Evolutionary conservation across 2,113 vertebrate species (phyloP), one percentile per base, ranked within the genome.

Genomic region (Leucopternis melanops): DNA sequence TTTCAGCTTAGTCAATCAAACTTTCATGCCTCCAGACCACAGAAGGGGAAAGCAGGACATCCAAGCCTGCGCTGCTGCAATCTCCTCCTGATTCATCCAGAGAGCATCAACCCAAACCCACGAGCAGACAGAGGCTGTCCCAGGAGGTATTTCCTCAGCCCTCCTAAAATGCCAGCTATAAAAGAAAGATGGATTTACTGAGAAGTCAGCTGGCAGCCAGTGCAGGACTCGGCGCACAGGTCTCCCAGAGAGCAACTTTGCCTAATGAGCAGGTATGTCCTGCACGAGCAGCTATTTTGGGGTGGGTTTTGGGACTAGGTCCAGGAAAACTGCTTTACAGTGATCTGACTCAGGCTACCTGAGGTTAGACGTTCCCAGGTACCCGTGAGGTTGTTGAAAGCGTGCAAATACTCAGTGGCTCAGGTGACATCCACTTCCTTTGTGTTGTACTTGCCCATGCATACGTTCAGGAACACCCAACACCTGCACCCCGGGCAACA

Each of bases 151-250:
- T 81, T 88, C 63, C 74, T 92, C 74, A 73, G 36, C 62, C 72
- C 18, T 62, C 13, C 42, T 75, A 78, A 93, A 69, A 66, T 19
- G 6, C 34, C 72, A 71, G 58, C 50, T 50, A 1, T 36, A 74
- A n/a, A 54, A 83, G 40, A 75, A 88, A 86, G 50, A 29, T n/a
- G 27, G 11, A 36, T 91, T 85, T 87, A 61, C 38, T 0, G 0
- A 44, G 49, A 77, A 70, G 9, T n/a, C 55, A 34, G 9, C 25
- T 17, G 49, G 47, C 44, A 84, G 66, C 44, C 61, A 50, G 57
- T 0, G 0, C 34, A 36, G 59, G 23, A 29, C 55, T 66, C 10
- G 0, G 69, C 2, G 1, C 78, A 22, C 23, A 27, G 47, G 38
- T 52, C 40, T 94, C 62, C 18, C 36, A 29, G 22, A 26, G 62